A percentile compares a stretch with the other conserved stretches of the same genome.
Evolutionary conservation across 2,113 vertebrate species (phyloP).

Genomic region (Sinocyclocheilus anshuiensis): DNA sequence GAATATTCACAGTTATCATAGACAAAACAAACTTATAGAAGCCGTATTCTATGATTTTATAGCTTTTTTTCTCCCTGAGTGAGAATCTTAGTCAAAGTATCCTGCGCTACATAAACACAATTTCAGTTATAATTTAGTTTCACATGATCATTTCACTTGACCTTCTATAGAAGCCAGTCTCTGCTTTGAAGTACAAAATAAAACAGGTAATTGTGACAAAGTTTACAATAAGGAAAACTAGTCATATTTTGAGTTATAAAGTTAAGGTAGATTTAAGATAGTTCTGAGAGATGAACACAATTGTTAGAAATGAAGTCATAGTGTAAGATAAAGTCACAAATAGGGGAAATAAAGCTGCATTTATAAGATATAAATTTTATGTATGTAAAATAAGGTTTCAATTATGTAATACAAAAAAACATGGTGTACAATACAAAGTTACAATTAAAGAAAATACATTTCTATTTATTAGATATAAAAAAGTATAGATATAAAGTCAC

Average conservation of each 20-base stretch:
- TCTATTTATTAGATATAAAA: no score
- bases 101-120: background rate
- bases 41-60: background rate
- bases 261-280: no score
- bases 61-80: background rate
- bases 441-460: background rate
- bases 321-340: background rate
- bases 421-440: background rate
- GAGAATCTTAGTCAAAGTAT: background rate
- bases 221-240: no score
- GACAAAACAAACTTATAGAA: background rate
- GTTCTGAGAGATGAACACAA: no score
- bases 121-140: no score
- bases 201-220: background rate
- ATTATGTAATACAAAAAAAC: background rate
- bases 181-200: background rate
- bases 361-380: background rate
- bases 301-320: no score
- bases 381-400: background rate
- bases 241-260: no score
- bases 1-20: background rate
- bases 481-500: no score
- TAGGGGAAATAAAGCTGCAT: background rate
- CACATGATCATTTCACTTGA: background rate
- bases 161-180: background rate